phyloP scores from a whole-genome alignment of 1,140 invertebrate species.

The Lineus longissimus region DNA sequence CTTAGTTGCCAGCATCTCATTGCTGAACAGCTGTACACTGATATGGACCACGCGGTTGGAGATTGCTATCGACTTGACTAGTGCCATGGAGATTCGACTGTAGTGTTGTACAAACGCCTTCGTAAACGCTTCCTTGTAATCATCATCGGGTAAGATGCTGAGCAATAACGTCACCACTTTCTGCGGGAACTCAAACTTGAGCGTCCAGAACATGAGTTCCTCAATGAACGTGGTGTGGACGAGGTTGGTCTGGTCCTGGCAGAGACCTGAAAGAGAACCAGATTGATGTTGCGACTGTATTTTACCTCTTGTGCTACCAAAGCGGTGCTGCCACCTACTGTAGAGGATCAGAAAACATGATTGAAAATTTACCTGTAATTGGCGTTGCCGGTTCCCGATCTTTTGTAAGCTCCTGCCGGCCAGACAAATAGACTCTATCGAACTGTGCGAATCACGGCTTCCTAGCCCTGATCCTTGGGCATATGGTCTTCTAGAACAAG shows the following conservation, averaged over 20 bases:
- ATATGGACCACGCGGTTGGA: constrained; percentile 95
- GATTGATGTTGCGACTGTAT: no score
- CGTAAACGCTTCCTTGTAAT: constrained; percentile 93
- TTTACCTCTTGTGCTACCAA: no score
- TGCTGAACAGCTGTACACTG: constrained; percentile 91
- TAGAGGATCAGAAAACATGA: no score
- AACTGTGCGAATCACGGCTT: no score
- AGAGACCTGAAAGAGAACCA: constrained; percentile 66
- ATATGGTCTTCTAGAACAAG: no score
- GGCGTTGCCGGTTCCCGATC: background rate
- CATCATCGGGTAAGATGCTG: constrained; percentile 90
- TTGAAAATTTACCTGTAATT: no score
- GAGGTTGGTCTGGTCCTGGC: constrained; percentile 73
- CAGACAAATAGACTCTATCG: no score
- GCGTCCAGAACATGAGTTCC: constrained; percentile 96
- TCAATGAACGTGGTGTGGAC: constrained; percentile 85
- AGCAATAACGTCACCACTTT: constrained; percentile 92
- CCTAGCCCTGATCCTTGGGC: no score
- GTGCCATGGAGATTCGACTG: constrained; percentile 84
- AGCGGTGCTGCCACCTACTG: no score
- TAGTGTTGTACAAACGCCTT: constrained; percentile 94
- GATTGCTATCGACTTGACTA: constrained; percentile 72
- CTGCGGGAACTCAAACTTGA: constrained; percentile 95
- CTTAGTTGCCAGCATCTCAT: constrained; percentile 80
- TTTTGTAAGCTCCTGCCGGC: no score